Evolutionary conservation across 2,888 invertebrate genomes (phyloP), one percentile per base, ranked within the genome.

Genomic region (Hydroisotoma schaefferi): DNA sequence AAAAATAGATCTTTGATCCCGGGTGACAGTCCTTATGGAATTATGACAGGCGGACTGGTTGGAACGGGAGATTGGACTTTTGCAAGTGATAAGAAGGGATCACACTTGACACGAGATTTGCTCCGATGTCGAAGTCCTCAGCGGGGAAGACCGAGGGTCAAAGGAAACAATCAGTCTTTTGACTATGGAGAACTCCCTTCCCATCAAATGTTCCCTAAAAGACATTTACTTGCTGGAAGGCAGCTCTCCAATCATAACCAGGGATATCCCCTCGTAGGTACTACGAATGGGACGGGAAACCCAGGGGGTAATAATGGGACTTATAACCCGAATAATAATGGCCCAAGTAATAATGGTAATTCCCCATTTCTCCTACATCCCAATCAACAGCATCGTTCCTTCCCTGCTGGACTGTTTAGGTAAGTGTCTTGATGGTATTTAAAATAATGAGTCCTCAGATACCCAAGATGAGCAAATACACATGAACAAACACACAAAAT

Each of bases 191-290:
- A 72, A 55, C 64, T 72, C n/a, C 71, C 71, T 2, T 68, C 68
- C n/a, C 71, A 72, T 63, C 71, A 72, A 69, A 72, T 70, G 70
- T 72, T 72, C 59, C 71, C 71, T n/a, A 72, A 72, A 55, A 62
- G 71, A 56, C 71, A 72, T 61, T 63, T 72, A 49, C 69, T 72
- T 25, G 52, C 61, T 29, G 59, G 43, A 55, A 56, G 71, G 29
- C 70, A 70, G 47, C 68, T 65, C 27, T 69, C 69, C 29, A 64
- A 64, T 29, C 56, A 55, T 48, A 58, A 37, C 33, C 51, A 20
- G 40, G 57, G 27, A 37, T 53, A 37, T 27, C 57, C 29, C 29
- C 59, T 59, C 27, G 53, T 33, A 26, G 40, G 51, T 25, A 38
- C 51, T 43, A n/a, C n/a, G n/a, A n/a, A n/a, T n/a, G n/a, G n/a